phyloP scores from a whole-genome alignment of 2,888 invertebrate genomes.

The Gonocerus acuteangulatus region DNA sequence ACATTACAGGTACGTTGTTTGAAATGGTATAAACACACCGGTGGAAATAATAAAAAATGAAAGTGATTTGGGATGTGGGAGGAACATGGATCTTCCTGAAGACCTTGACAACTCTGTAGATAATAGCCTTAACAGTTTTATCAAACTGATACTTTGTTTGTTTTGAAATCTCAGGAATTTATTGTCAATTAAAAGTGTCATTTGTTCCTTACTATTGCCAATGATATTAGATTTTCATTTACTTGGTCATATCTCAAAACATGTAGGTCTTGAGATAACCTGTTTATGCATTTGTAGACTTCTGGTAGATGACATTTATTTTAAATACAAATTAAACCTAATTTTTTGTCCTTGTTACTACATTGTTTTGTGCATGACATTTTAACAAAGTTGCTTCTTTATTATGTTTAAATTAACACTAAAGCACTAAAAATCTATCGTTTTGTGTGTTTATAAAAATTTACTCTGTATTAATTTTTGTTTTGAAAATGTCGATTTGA shows the following conservation, averaged over 20 bases:
- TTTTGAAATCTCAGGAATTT: background rate
- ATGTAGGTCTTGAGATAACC: background rate
- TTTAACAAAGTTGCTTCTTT: too few relatives aligned
- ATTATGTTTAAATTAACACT: too few relatives aligned
- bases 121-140: too few relatives aligned
- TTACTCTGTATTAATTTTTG: too few relatives aligned
- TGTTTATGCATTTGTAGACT: background rate
- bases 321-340: background rate
- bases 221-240: background rate
- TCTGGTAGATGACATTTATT: background rate
- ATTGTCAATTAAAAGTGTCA: background rate
- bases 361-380: too few relatives aligned
- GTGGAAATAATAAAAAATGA: background rate
- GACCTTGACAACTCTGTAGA: background rate
- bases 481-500: too few relatives aligned
- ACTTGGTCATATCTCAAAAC: background rate
- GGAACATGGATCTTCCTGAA: background rate
- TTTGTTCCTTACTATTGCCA: background rate
- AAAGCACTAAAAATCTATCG: too few relatives aligned
- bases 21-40: constrained; percentile 7
- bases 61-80: background rate
- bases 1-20: constrained; percentile 16
- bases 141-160: background rate
- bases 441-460: too few relatives aligned
- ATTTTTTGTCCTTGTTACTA: too few relatives aligned